phyloP scores from a whole-genome alignment of 2,888 invertebrate species.

The Meganola albula region DNA sequence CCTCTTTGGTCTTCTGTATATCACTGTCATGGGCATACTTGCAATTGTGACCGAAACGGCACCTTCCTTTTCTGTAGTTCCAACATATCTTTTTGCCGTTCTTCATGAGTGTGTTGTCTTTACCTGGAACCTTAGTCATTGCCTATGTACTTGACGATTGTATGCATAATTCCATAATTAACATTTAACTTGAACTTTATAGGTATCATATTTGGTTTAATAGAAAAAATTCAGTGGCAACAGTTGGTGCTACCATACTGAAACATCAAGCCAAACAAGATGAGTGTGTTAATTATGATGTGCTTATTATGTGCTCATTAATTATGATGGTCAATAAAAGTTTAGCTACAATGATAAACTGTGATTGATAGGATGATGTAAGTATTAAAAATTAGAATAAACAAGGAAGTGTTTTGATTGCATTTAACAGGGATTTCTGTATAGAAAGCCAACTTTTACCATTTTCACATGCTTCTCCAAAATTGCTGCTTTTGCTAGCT shows the following conservation, averaged over 20 bases:
- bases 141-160: slow-evolving; percentile 78
- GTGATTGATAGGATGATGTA: too few species aligned
- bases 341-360: too few species aligned
- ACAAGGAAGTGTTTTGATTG: too few species aligned
- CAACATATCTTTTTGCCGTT: slow-evolving; percentile 94
- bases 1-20: slow-evolving; percentile 80
- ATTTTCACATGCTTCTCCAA: slow-evolving; percentile 95
- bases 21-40: slow-evolving; percentile 95
- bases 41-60: slow-evolving; percentile 94
- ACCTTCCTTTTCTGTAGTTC: slow-evolving; percentile 94
- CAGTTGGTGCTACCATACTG: too few species aligned
- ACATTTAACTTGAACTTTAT: slow-evolving; percentile 35
- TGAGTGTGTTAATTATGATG: too few species aligned
- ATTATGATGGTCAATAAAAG: too few species aligned
- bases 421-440: too few species aligned
- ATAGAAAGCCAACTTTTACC: slow-evolving; percentile 81
- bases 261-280: too few species aligned
- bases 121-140: slow-evolving; percentile 79
- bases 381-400: too few species aligned
- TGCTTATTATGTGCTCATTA: too few species aligned
- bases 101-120: slow-evolving; percentile 85
- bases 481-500: slow-evolving; percentile 90
- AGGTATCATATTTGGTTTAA: too few species aligned
- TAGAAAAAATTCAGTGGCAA: too few species aligned
- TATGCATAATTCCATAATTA: slow-evolving; percentile 55